A percentile compares a stretch with the other conserved stretches of the same genome.
phyloP scores from a whole-genome alignment of 2,888 invertebrate species.

The Luffia ferchaultella region DNA sequence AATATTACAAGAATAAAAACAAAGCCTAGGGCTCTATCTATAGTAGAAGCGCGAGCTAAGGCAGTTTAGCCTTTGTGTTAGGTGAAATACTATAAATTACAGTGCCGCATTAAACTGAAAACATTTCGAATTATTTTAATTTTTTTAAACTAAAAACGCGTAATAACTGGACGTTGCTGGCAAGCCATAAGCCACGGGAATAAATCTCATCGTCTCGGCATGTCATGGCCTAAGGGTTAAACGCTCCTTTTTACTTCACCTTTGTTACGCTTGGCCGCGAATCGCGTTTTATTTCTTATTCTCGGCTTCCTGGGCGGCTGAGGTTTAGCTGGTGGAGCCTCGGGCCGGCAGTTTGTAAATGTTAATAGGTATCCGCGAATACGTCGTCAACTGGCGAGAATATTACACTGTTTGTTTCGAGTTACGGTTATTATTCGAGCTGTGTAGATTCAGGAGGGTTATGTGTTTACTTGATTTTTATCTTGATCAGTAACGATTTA shows the following conservation, averaged over 20 bases:
- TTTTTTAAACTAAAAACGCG: too few relatives aligned
- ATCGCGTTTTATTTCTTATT: slow-evolving; percentile 45
- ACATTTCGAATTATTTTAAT: too few relatives aligned
- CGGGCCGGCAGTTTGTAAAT: slow-evolving; percentile 16
- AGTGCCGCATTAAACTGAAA: too few relatives aligned
- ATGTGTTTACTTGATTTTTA: too few relatives aligned
- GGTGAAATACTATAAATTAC: too few relatives aligned
- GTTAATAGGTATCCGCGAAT: neutral
- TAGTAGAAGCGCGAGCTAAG: too few relatives aligned
- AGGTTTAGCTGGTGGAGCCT: slow-evolving; percentile 50
- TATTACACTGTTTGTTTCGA: neutral
- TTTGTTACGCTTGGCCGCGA: slow-evolving; percentile 58
- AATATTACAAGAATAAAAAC: too few relatives aligned
- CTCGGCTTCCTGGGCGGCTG: slow-evolving; percentile 65
- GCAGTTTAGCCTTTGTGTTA: too few relatives aligned
- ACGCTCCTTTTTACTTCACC: slow-evolving; percentile 59
- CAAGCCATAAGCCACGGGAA: slow-evolving; percentile 38
- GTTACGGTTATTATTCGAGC: neutral
- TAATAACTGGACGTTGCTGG: too few relatives aligned
- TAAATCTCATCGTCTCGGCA: slow-evolving; percentile 31
- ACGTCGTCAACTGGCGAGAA: neutral
- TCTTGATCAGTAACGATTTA: too few relatives aligned
- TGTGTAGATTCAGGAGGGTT: too few relatives aligned
- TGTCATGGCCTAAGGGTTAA: slow-evolving; percentile 35
- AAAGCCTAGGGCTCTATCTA: too few relatives aligned